A percentile compares a stretch with the other conserved stretches of the same genome.
phyloP scores from a whole-genome alignment of 2,113 vertebrate species.

The Odontesthes bonariensis region DNA sequence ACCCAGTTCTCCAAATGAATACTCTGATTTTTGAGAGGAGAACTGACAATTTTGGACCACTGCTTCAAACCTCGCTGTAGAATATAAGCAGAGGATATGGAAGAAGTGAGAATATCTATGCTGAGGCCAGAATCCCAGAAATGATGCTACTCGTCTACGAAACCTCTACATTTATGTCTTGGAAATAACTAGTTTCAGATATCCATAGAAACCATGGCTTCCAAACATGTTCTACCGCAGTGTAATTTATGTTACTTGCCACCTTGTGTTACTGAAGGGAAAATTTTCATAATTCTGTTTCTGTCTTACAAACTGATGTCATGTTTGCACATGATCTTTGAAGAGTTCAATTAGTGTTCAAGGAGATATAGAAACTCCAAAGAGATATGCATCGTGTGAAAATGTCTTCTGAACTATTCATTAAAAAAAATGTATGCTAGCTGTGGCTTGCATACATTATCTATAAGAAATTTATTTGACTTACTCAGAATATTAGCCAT shows the following conservation, averaged over 20 bases:
- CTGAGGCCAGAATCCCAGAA: constrained; percentile 51
- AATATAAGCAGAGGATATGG: constrained; percentile 35
- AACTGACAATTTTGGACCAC: constrained; percentile 43
- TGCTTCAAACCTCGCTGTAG: constrained; percentile 34
- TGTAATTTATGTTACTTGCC: constrained; percentile 31
- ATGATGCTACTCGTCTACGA: constrained; percentile 47
- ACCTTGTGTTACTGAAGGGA: constrained; percentile 1
- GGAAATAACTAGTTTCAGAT: constrained; percentile 71
- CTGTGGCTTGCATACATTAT: too few relatives aligned
- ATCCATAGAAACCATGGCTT: constrained; percentile 48
- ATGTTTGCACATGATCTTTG: constrained; percentile 9
- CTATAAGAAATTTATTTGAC: too few relatives aligned
- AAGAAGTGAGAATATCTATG: constrained; percentile 55
- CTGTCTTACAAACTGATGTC: constrained; percentile 14
- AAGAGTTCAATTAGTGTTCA: neutral
- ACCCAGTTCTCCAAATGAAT: constrained; percentile 30
- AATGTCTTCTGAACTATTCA: too few relatives aligned
- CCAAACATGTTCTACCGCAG: constrained; percentile 54
- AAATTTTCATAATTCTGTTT: constrained; percentile 20
- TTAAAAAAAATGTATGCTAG: too few relatives aligned
- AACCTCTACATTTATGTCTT: constrained; percentile 57
- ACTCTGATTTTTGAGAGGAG: constrained; percentile 40
- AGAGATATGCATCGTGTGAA: too few relatives aligned
- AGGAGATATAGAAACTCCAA: constrained; percentile 21
- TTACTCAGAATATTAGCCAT: too few relatives aligned